Evolutionary conservation across 2,797 vertebrate genomes (phyloP).

Genomic region (Sylvilagus floridanus): DNA sequence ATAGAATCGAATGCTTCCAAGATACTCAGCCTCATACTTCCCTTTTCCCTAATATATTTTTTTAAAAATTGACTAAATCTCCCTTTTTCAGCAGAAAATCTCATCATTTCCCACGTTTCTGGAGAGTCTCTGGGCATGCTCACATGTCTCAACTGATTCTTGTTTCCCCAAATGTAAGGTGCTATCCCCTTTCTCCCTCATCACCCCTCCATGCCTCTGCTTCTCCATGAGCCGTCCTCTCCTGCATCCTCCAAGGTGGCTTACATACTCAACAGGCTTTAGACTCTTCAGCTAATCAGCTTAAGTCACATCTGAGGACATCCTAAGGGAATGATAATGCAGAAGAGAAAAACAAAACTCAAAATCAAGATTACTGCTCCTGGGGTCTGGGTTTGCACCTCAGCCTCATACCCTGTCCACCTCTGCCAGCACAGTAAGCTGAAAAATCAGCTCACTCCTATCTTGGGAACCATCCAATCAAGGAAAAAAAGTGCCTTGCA

Average conservation of each 20-base stretch:
- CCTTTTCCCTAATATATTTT: not conserved
- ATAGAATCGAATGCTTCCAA: not conserved
- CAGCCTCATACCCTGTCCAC: not conserved
- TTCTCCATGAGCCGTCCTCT: not conserved
- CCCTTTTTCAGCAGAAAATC: not conserved
- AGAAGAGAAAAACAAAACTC: conserved; percentile 25
- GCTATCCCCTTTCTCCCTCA: not conserved
- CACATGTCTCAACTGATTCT: not conserved
- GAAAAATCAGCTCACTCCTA: not conserved
- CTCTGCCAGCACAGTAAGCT: not conserved
- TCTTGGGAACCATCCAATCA: not conserved
- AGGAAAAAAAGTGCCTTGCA: not conserved
- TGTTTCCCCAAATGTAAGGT: not conserved
- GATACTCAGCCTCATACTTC: not conserved
- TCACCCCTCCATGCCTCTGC: not conserved
- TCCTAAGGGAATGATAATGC: not conserved
- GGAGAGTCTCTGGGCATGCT: not conserved
- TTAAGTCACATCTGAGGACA: conserved; percentile 40
- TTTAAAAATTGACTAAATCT: not conserved
- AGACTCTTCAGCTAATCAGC: conserved; percentile 18
- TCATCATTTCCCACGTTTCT: conserved; percentile 7
- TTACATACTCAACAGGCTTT: not conserved
- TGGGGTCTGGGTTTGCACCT: rapidly evolving
- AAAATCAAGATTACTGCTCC: not conserved
- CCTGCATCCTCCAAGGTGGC: not conserved